phyloP scores from a whole-genome alignment of 2,888 invertebrate genomes.

The Oeneis ivallda region DNA sequence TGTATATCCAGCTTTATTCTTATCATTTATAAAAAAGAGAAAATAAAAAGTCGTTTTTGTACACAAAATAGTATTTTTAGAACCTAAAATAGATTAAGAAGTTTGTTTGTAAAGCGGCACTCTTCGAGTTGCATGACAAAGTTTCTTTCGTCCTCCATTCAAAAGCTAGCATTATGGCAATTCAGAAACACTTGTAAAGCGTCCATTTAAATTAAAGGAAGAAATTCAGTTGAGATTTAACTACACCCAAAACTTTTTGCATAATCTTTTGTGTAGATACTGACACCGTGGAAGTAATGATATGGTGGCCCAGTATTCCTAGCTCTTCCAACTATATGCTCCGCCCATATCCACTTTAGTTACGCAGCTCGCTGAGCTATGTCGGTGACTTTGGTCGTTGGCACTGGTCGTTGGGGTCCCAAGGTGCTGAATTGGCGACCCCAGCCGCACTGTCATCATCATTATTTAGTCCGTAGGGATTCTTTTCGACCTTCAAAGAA shows the following conservation, averaged over 20 bases:
- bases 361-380: too few species aligned
- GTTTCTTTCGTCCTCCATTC: conserved; percentile 8
- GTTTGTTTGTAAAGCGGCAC: background rate
- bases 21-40: background rate
- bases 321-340: too few species aligned
- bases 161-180: conserved; percentile 14
- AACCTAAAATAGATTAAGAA: background rate
- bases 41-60: background rate
- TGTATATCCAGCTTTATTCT: too few species aligned
- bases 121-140: conserved; percentile 5
- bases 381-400: too few species aligned
- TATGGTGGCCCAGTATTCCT: too few species aligned
- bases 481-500: too few species aligned
- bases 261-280: background rate
- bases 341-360: too few species aligned
- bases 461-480: too few species aligned
- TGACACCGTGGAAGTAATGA: background rate
- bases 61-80: conserved; percentile 4
- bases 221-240: conserved; percentile 16
- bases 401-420: too few species aligned
- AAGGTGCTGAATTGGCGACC: too few species aligned
- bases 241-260: conserved; percentile 8
- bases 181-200: conserved; percentile 16
- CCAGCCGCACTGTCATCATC: too few species aligned
- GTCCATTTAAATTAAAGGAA: conserved; percentile 8